Evolutionary conservation across 2,113 vertebrate genomes (phyloP).

Genomic region (Petrocephalus zakoni): DNA sequence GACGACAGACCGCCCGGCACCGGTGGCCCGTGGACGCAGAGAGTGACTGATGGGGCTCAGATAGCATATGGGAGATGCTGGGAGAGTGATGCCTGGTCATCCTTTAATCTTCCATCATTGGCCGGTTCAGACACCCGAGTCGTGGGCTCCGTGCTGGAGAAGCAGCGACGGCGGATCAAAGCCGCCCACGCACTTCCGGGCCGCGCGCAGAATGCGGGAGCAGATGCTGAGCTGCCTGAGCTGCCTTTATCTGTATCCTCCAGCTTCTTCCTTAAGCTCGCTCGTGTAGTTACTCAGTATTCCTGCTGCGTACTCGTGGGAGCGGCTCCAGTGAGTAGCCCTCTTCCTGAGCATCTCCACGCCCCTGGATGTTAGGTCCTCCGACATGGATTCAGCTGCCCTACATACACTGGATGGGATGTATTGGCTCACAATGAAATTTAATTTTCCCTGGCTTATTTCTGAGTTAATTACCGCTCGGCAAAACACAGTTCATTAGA

Average conservation of each 20-base stretch:
- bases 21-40: background rate
- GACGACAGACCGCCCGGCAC: background rate
- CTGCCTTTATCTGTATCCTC: background rate
- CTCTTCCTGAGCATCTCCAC: background rate
- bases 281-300: background rate
- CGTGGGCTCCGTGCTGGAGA: background rate
- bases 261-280: background rate
- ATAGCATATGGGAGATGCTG: background rate
- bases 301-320: background rate
- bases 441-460: background rate
- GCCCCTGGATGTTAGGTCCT: background rate
- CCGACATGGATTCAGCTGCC: background rate
- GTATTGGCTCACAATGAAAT: background rate
- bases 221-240: background rate
- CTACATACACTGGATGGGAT: background rate
- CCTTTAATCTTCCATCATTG: conserved; percentile 8
- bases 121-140: background rate
- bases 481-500: conserved; percentile 11
- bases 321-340: background rate
- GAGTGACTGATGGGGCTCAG: background rate
- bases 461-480: conserved; percentile 3
- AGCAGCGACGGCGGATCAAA: background rate
- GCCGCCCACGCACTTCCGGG: background rate
- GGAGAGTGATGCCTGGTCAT: background rate
- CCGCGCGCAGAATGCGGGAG: background rate